Evolutionary conservation across 2,797 vertebrate genomes (phyloP).

Genomic region (Glyptemys insculpta): DNA sequence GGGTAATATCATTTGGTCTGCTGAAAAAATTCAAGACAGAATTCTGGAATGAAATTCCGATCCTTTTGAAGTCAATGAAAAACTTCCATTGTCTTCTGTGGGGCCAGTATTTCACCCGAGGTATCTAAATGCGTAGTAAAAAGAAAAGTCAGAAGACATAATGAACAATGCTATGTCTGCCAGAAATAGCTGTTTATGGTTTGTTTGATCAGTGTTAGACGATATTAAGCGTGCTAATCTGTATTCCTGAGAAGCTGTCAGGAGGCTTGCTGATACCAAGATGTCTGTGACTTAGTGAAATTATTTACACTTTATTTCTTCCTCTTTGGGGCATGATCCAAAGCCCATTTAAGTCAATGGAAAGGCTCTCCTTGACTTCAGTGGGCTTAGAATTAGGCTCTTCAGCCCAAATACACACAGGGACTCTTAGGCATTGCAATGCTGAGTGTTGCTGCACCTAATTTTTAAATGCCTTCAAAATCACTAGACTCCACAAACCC

Average conservation of each 20-base stretch:
- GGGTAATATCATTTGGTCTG: not conserved
- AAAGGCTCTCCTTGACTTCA: not conserved
- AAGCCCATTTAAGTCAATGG: not conserved
- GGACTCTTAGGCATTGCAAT: not conserved
- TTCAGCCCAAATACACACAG: not conserved
- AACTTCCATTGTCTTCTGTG: not conserved
- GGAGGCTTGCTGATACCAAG: not conserved
- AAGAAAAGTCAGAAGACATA: not conserved
- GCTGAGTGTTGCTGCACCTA: not conserved
- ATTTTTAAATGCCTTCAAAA: not conserved
- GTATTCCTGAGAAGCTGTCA: not conserved
- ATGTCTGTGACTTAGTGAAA: not conserved
- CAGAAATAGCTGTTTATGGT: not conserved
- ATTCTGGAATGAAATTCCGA: not conserved
- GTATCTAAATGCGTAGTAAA: not conserved
- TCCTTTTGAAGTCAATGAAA: not conserved
- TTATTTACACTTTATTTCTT: not conserved
- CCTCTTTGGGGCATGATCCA: not conserved
- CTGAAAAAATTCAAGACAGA: not conserved
- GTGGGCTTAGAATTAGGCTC: not conserved
- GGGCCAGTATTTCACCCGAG: not conserved
- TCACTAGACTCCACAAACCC: not conserved
- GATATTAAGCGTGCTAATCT: not conserved
- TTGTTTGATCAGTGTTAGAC: not conserved
- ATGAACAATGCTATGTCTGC: not conserved